Base-by-base conservation (phyloP, 2,888 invertebrate species). In the Amphipyra tragopoginis region DNA sequence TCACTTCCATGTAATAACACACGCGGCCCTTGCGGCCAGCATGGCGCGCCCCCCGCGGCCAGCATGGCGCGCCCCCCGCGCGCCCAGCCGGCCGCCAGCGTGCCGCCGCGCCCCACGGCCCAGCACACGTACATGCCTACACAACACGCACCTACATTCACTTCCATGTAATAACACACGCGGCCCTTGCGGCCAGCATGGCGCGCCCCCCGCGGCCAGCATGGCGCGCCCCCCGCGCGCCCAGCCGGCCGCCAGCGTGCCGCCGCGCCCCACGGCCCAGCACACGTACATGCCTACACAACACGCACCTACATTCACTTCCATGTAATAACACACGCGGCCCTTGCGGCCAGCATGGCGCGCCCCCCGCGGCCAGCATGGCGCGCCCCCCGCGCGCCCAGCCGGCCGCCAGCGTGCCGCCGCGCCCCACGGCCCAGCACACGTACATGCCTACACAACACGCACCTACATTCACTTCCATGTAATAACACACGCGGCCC, bases 91-190 rank as follows among this genome's bases (percentile, higher is more conserved):
- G 97, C 96, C 15, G 98, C 96, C 43, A 99, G 95, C 8, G 97
- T 97, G 15, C 97, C 95, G 13, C 97, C 97, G 38, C 99, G 96
- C 0, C 98, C 97, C n/a, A 96, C 93, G 66, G 99, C 96, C 99
- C 99, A 99, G 90, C 99, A 99, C 13, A 98, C 96, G 92, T 99
- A 99, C 73, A 98, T 97, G 5, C 99, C 98, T 91, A 88, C 6
- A 34, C 36, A 21, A 5, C 5, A 51, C 3, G 9, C 62, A n/a
- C n/a, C n/a, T 42, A 15, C 11, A 45, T 44, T 10, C 11, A 40
- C 7, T n/a, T 42, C 21, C 45, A 0, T 13, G 26, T 15, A 21
- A 38, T 42, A 9, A 10, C 14, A 51, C n/a, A n/a, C n/a, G 97
- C 96, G 9, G 97, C 97, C 75, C 98, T 97, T 2, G 96, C 93